These are phyloP conservation scores for Pseudopipra pipra DNA, from an alignment of 2,113 vertebrate species.

Conservation along the genomic window DNA sequence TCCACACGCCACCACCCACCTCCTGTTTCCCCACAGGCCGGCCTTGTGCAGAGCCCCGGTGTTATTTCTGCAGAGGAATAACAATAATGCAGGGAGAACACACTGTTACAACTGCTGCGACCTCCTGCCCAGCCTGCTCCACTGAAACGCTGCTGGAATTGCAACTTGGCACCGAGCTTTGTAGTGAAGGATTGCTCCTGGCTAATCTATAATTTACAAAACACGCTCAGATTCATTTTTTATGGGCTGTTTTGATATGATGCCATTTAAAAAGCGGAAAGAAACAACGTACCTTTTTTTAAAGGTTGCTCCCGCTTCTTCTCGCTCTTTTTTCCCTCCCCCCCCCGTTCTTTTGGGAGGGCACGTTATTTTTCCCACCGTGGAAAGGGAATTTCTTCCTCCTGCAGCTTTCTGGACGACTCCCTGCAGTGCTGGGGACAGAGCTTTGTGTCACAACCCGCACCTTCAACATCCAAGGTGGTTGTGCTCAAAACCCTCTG, in stretches of 20 bases:
- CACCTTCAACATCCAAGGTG: background rate
- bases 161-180: slow-evolving; percentile 2
- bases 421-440: background rate
- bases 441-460: background rate
- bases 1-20: background rate
- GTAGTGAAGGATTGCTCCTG: background rate
- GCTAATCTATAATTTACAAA: slow-evolving; percentile 64
- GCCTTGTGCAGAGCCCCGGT: background rate
- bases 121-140: background rate
- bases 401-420: background rate
- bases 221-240: slow-evolving; percentile 31
- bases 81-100: slow-evolving; percentile 17
- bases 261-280: background rate
- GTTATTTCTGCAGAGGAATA: slow-evolving; percentile 52
- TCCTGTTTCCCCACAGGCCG: background rate
- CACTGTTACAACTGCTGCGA: background rate
- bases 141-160: slow-evolving; percentile 24
- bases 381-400: background rate
- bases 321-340: background rate
- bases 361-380: background rate
- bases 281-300: background rate
- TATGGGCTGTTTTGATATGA: background rate
- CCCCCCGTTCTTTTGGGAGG: background rate
- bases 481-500: background rate
- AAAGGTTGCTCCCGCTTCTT: background rate